Evolutionary conservation across 2,113 vertebrate species (phyloP).

Genomic region (Ranitomeya variabilis): DNA sequence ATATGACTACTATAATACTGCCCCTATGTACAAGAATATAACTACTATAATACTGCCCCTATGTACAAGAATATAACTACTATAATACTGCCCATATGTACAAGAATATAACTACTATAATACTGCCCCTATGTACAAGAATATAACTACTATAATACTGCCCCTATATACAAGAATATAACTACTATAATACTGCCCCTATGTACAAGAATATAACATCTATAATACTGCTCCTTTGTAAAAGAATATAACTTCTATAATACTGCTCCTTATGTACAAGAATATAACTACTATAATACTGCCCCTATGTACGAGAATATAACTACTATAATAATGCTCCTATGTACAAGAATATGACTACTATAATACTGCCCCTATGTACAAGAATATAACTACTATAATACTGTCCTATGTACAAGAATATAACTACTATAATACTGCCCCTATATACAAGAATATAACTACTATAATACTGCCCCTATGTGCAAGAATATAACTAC

Average conservation of each 20-base stretch:
- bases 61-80: constrained; percentile 10
- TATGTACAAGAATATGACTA: constrained; percentile 3
- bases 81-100: constrained; percentile 1
- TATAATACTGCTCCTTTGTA: background rate
- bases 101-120: constrained; percentile 11
- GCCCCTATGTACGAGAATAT: background rate
- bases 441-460: background rate
- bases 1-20: constrained; percentile 18
- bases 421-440: background rate
- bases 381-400: constrained; percentile 11
- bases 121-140: background rate
- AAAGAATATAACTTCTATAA: background rate
- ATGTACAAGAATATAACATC: constrained; percentile 1
- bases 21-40: constrained; percentile 3
- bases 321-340: constrained; percentile 1
- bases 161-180: background rate
- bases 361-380: background rate
- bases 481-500: background rate
- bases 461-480: background rate
- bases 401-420: constrained; percentile 3
- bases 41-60: background rate
- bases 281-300: constrained; percentile 11
- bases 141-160: constrained; percentile 10
- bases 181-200: constrained; percentile 2
- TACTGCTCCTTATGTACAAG: background rate